Base-by-base conservation (phyloP, 2,113 vertebrate species). In the Neofelis nebulosa region DNA sequence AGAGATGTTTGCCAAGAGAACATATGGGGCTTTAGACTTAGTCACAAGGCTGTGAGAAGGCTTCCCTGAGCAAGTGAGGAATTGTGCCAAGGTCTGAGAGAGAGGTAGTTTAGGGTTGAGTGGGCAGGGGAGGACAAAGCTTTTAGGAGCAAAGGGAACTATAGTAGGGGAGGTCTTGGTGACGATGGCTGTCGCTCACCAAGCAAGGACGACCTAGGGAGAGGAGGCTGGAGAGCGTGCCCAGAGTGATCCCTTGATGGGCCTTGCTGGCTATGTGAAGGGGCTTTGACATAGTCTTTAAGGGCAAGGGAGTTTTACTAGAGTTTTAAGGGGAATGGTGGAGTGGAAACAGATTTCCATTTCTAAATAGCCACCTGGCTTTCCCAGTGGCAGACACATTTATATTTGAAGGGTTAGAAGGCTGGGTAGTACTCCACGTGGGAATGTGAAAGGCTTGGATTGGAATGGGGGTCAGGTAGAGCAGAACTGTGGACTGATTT, bases 121-220 rank as follows among this genome's bases (percentile, higher is more conserved):
- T 84, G 31, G 61, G 48, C 25, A 41, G 66, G 38, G 19, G n/a
- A 84, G 52, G 52, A 45, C 63, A 84, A 73, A 85, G 27, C 55
- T 97, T 95, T 76, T 41, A 79, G 52, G 31, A 84, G 79, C 68
- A 95, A 92, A 81, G 63, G 19, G 89, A 92, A 82, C 18, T 81
- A 29, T 21, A 25, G 31, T 61, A 68, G 57, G 48, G 83, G 71
- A 84, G 25, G 55, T 5, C 0, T 0, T 71, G 71, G 82, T 27
- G 19, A 87, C 38, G 33, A 27, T 61, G 69, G 29, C 23, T 31
- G 41, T 29, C 41, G 19, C 55, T 95, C 31, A 36, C 38, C 87
- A 85, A 91, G 36, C 57, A n/a, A 36, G 21, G 45, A 89, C 79
- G 52, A 83, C 55, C 41, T 57, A 63, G 45, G 33, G 48, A 94